phyloP scores from a whole-genome alignment of 2,797 vertebrate genomes.

The Halcyon smyrnensis region DNA sequence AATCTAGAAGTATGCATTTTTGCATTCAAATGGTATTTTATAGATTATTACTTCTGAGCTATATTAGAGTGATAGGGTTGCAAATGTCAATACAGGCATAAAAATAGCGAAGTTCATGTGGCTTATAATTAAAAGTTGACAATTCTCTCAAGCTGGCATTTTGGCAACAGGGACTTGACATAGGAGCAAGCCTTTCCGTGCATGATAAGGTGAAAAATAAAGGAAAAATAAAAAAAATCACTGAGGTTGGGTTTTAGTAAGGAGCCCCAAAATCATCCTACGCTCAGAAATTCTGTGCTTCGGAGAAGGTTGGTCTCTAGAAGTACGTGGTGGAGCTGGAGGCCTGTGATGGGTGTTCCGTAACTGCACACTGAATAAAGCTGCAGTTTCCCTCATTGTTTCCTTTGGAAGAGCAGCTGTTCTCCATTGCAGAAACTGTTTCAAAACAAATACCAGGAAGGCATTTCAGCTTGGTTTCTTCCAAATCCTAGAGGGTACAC shows the following conservation, averaged over 20 bases:
- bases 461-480: neutral
- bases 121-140: neutral
- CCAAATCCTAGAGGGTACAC: neutral
- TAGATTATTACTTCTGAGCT: neutral
- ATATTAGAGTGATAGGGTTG: neutral
- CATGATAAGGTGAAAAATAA: neutral
- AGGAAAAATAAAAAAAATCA: neutral
- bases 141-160: neutral
- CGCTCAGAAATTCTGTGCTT: neutral
- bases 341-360: neutral
- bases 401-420: slow-evolving; percentile 11
- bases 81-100: neutral
- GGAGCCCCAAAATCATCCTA: slow-evolving; percentile 4
- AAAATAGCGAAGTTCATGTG: neutral
- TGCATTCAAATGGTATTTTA: neutral
- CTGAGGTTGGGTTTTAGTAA: neutral
- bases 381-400: neutral
- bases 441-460: neutral
- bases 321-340: neutral
- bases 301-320: neutral
- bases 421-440: neutral
- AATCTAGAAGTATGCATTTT: neutral
- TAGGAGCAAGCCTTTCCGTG: neutral
- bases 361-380: neutral
- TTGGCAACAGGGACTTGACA: neutral